Conservation (phyloP, 2,113 vertebrate species). For the Talpa occidentalis region DNA sequence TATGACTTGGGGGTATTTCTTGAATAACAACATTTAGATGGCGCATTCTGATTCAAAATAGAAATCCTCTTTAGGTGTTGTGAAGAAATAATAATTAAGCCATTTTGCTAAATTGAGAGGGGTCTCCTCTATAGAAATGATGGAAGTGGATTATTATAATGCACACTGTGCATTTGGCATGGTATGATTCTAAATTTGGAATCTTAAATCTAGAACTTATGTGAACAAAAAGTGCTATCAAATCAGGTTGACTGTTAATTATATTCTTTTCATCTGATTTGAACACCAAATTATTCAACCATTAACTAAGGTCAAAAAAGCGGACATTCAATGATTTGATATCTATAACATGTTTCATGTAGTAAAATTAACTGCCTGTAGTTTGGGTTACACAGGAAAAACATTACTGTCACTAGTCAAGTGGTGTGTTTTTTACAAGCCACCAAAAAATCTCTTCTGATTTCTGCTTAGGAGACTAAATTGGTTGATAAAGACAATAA, state of each 20-base stretch:
- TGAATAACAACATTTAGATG: slow-evolving; percentile 39
- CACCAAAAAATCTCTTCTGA: slow-evolving; percentile 25
- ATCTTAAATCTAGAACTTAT: slow-evolving; percentile 51
- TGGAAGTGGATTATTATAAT: slow-evolving; percentile 15
- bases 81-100: not conserved
- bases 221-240: not conserved
- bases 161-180: not conserved
- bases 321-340: not conserved
- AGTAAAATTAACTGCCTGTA: not conserved
- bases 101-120: not conserved
- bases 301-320: slow-evolving; percentile 30
- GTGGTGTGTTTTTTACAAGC: slow-evolving; percentile 20
- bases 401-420: not conserved
- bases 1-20: not conserved
- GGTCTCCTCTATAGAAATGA: slow-evolving; percentile 11
- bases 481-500: slow-evolving; percentile 35
- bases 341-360: not conserved
- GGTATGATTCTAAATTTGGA: slow-evolving; percentile 17
- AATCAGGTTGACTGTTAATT: not conserved
- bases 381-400: not conserved
- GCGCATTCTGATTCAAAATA: slow-evolving; percentile 20
- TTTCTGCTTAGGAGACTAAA: slow-evolving; percentile 18
- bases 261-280: slow-evolving; percentile 4
- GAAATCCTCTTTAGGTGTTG: slow-evolving; percentile 11
- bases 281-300: not conserved